Percentiles rank a stretch among this genome's conserved stretches.
Conservation (phyloP, 2,113 vertebrate species). For the Erythrocebus patas region DNA sequence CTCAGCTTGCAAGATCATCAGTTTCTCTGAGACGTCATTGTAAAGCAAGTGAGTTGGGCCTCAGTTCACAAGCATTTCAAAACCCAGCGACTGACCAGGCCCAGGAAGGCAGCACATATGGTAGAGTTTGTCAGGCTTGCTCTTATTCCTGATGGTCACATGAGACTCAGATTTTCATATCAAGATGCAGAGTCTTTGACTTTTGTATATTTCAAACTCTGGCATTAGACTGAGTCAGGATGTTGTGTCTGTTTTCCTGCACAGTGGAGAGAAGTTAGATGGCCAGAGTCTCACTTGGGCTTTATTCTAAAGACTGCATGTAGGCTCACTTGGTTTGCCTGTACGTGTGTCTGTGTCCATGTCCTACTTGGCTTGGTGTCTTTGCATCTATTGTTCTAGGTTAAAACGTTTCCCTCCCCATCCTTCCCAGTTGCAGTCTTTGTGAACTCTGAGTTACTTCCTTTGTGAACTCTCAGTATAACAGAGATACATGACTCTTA, state of each 20-base stretch:
- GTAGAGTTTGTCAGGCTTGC: slow-evolving; percentile 47
- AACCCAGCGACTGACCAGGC: not conserved
- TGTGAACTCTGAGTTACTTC: not conserved
- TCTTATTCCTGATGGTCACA: slow-evolving; percentile 22
- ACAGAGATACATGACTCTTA: not conserved
- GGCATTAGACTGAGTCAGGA: not conserved
- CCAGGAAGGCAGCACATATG: slow-evolving; percentile 21
- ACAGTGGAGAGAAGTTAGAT: not conserved
- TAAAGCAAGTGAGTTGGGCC: not conserved
- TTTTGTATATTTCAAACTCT: slow-evolving; percentile 59
- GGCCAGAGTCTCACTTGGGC: slow-evolving; percentile 4
- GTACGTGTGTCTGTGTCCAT: not conserved
- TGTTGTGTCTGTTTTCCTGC: not conserved
- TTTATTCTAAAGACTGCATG: not conserved
- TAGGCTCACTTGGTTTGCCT: not conserved
- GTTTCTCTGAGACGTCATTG: not conserved
- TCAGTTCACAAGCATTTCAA: slow-evolving; percentile 30
- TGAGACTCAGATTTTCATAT: slow-evolving; percentile 34
- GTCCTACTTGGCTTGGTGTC: not conserved
- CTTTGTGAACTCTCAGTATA: not conserved
- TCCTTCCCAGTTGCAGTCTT: not conserved
- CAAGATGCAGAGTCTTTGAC: slow-evolving; percentile 60
- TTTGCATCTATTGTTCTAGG: not conserved
- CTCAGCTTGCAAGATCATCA: not conserved
- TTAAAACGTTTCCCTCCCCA: not conserved